Evolutionary conservation across 2,888 invertebrate species (phyloP).

Genomic region (Cataglyphis albicans): DNA sequence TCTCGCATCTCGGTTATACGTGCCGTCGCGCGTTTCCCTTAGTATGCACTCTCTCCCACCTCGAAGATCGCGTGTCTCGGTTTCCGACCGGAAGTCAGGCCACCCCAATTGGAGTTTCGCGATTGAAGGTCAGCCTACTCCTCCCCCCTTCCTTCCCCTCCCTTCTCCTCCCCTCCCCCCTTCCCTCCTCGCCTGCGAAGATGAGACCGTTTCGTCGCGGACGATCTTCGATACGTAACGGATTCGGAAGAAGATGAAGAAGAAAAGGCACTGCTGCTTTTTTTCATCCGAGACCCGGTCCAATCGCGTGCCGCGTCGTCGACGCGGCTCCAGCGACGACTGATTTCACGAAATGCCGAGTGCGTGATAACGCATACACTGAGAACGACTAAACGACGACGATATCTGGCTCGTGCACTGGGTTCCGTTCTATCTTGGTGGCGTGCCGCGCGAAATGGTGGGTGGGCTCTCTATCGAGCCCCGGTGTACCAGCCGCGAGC

Average conservation of each 20-base stretch:
- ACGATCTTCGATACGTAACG: background rate
- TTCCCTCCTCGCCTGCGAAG: background rate
- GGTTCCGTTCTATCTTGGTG: slow-evolving; percentile 60
- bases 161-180: background rate
- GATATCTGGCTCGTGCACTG: slow-evolving; percentile 73
- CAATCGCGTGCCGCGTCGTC: slow-evolving; percentile 77
- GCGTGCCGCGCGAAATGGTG: slow-evolving; percentile 71
- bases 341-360: slow-evolving; percentile 83
- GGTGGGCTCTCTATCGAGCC: slow-evolving; percentile 72
- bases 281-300: slow-evolving; percentile 62
- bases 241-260: background rate
- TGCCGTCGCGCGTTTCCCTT: background rate
- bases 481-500: slow-evolving; percentile 64
- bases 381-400: slow-evolving; percentile 61
- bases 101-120: background rate
- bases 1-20: background rate
- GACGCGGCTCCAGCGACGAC: slow-evolving; percentile 77
- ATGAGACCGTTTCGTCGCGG: background rate
- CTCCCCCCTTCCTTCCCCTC: no score
- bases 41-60: slow-evolving; percentile 7
- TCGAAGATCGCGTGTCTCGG: background rate
- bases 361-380: slow-evolving; percentile 79
- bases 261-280: slow-evolving; percentile 68
- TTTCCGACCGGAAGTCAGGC: slow-evolving; percentile 10
- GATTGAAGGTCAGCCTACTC: background rate